Conservation (phyloP, 1,140 invertebrate species). For the Arion vulgaris region DNA sequence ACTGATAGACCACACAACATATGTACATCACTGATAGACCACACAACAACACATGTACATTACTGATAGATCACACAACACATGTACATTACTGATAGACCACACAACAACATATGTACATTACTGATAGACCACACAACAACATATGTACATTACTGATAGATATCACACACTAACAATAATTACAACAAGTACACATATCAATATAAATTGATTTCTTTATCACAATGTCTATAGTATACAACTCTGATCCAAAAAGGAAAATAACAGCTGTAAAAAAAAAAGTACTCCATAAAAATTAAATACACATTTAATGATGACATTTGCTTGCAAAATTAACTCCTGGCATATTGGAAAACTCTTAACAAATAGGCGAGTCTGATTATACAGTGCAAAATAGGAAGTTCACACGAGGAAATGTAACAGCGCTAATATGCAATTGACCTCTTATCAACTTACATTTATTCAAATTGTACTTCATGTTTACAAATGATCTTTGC, state of each 20-base stretch:
- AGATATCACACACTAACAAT: too few species aligned
- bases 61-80: too few species aligned
- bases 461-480: neutral
- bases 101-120: too few species aligned
- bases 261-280: neutral
- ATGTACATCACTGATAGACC: too few species aligned
- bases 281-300: neutral
- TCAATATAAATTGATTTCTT: neutral
- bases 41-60: too few species aligned
- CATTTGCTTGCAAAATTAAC: neutral
- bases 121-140: too few species aligned
- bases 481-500: neutral
- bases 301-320: neutral
- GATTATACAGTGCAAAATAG: conserved; percentile 7
- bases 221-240: neutral
- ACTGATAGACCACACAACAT: too few species aligned
- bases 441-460: neutral
- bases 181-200: neutral
- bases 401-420: neutral
- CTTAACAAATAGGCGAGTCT: conserved; percentile 19
- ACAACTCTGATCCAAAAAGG: neutral
- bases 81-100: too few species aligned
- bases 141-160: too few species aligned
- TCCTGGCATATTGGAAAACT: conserved; percentile 21
- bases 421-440: neutral